Conservation (phyloP, 2,113 vertebrate species). For the Solenodon paradoxus region DNA sequence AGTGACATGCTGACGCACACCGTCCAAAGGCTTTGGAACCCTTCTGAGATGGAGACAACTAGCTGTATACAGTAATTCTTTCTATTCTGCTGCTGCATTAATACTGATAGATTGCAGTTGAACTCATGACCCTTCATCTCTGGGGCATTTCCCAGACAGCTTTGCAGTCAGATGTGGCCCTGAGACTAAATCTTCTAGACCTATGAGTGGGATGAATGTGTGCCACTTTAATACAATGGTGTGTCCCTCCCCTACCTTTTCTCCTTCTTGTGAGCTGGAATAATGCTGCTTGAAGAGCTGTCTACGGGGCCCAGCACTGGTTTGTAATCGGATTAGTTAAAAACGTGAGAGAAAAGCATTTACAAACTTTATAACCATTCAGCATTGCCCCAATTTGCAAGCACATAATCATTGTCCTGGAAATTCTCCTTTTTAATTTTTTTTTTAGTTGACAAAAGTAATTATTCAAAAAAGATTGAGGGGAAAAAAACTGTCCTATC, state of each 20-base stretch:
- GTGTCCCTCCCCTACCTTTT: neutral
- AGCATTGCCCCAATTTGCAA: neutral
- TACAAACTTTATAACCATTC: neutral
- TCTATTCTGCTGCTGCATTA: neutral
- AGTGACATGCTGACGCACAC: neutral
- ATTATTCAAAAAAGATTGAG: neutral
- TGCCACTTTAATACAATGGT: neutral
- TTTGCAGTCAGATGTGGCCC: neutral
- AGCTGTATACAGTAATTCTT: neutral
- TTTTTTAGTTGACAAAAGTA: neutral
- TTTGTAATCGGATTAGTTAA: neutral
- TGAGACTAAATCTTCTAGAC: neutral
- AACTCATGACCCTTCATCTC: neutral
- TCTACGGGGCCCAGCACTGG: neutral
- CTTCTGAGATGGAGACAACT: neutral
- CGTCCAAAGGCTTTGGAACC: neutral
- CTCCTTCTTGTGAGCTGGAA: neutral
- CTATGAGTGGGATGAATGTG: no score
- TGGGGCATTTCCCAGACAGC: neutral
- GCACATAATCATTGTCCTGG: neutral
- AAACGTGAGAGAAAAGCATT: neutral
- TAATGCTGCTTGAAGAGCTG: neutral
- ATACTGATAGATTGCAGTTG: neutral
- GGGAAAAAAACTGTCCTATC: neutral
- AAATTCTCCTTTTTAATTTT: neutral